A percentile compares a stretch with the other conserved stretches of the same genome.
These are phyloP conservation scores for Chunga burmeisteri DNA, from an alignment of 2,113 vertebrate species.

Conservation along the genomic window DNA sequence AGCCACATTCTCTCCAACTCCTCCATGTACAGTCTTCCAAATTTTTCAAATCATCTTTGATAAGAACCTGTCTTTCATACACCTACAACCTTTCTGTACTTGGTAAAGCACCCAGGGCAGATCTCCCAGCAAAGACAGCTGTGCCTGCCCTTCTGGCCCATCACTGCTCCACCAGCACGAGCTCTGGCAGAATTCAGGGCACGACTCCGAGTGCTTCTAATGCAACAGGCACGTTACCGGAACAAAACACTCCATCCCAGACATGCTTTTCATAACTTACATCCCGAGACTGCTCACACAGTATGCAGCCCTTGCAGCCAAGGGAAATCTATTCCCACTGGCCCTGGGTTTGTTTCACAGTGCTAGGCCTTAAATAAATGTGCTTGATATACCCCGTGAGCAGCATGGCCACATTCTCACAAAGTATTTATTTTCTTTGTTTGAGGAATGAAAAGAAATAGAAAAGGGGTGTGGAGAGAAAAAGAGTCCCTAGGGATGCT, in stretches of 20 bases:
- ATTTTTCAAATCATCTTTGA: rapidly evolving
- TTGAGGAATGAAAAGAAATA: not conserved
- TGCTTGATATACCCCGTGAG: not conserved
- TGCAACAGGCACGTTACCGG: rapidly evolving
- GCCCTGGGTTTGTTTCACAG: not conserved
- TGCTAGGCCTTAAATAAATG: not conserved
- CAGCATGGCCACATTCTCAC: not conserved
- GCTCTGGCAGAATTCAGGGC: not conserved
- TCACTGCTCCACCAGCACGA: rapidly evolving
- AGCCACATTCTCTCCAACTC: not conserved
- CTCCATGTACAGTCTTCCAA: not conserved
- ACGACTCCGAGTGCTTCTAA: rapidly evolving
- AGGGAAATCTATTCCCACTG: not conserved
- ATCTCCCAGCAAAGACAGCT: not conserved
- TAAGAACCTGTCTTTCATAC: not conserved
- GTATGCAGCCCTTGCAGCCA: not conserved
- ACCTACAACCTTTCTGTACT: not conserved
- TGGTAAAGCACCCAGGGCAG: not conserved
- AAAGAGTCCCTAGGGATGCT: not conserved
- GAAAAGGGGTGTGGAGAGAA: not conserved
- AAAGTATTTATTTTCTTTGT: not conserved
- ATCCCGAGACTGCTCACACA: not conserved
- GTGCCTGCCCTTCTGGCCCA: not conserved
- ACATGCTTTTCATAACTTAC: too few species aligned
- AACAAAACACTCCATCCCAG: not conserved